Percentiles rank a stretch among this genome's conserved stretches.
Conservation (phyloP, 1,140 invertebrate species). For the Hyles vespertilio region DNA sequence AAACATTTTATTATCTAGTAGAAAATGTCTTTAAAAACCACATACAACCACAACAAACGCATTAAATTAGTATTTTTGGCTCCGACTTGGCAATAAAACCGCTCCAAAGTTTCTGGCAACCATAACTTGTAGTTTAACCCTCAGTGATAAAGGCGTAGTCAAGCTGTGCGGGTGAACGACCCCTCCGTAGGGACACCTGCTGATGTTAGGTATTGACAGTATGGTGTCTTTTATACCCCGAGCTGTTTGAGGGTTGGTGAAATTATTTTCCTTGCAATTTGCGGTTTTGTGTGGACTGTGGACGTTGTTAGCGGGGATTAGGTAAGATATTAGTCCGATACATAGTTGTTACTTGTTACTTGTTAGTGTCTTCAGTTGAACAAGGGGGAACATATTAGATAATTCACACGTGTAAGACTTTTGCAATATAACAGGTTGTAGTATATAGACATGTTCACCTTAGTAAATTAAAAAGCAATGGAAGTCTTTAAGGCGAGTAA, state of each 20-base stretch:
- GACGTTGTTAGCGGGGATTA: slow-evolving; percentile 7
- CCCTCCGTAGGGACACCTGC: slow-evolving; percentile 51
- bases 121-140: slow-evolving; percentile 32
- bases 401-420: too few species aligned
- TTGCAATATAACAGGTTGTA: too few species aligned
- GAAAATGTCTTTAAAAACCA: too few species aligned
- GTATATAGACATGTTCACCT: too few species aligned
- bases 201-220: slow-evolving; percentile 67
- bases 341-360: too few species aligned
- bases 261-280: slow-evolving; percentile 15
- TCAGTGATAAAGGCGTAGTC: slow-evolving; percentile 39
- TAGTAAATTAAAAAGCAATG: too few species aligned
- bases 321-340: not conserved
- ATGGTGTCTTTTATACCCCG: slow-evolving; percentile 52
- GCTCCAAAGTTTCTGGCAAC: not conserved
- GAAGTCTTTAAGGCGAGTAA: too few species aligned
- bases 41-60: too few species aligned
- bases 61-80: not conserved
- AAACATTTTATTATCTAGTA: too few species aligned
- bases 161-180: slow-evolving; percentile 46
- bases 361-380: too few species aligned
- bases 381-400: too few species aligned
- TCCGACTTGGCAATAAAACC: not conserved
- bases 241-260: slow-evolving; percentile 9
- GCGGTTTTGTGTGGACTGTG: slow-evolving; percentile 6